These are phyloP conservation scores for Oryzias woworae DNA, from an alignment of 2,113 vertebrate species.

Conservation along the genomic window DNA sequence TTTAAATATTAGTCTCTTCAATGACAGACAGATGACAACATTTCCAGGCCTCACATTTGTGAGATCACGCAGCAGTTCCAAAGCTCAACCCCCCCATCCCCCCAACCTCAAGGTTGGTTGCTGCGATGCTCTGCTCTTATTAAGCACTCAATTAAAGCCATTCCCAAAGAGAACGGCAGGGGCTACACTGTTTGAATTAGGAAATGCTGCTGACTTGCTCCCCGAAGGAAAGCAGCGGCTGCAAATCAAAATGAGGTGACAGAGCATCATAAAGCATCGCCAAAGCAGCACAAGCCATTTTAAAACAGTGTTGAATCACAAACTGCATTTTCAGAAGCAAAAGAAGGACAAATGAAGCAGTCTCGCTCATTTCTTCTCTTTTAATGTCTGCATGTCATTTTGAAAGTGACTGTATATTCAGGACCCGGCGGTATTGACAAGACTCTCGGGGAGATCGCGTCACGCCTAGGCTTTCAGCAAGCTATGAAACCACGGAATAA, in stretches of 20 bases:
- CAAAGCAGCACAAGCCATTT: slow-evolving; percentile 32
- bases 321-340: slow-evolving; percentile 53
- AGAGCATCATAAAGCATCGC: slow-evolving; percentile 38
- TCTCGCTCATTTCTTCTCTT: slow-evolving; percentile 14
- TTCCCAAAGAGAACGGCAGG: slow-evolving; percentile 63
- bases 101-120: slow-evolving; percentile 42
- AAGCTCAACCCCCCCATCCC: slow-evolving; percentile 28
- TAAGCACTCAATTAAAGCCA: slow-evolving; percentile 76
- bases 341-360: slow-evolving; percentile 34
- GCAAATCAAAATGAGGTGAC: slow-evolving; percentile 47
- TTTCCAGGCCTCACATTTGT: slow-evolving; percentile 47
- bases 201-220: slow-evolving; percentile 35
- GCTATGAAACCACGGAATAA: too few species aligned
- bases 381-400: too few species aligned
- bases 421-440: too few species aligned
- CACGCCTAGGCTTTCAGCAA: too few species aligned
- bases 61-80: slow-evolving; percentile 67
- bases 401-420: too few species aligned
- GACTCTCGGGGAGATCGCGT: too few species aligned
- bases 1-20: too few species aligned
- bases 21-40: slow-evolving; percentile 8
- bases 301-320: slow-evolving; percentile 59
- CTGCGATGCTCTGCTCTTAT: slow-evolving; percentile 64
- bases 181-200: slow-evolving; percentile 70
- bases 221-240: slow-evolving; percentile 35